These are phyloP conservation scores for Chydorus sphaericus DNA, from an alignment of 2,888 invertebrate species.

Conservation along the genomic window DNA sequence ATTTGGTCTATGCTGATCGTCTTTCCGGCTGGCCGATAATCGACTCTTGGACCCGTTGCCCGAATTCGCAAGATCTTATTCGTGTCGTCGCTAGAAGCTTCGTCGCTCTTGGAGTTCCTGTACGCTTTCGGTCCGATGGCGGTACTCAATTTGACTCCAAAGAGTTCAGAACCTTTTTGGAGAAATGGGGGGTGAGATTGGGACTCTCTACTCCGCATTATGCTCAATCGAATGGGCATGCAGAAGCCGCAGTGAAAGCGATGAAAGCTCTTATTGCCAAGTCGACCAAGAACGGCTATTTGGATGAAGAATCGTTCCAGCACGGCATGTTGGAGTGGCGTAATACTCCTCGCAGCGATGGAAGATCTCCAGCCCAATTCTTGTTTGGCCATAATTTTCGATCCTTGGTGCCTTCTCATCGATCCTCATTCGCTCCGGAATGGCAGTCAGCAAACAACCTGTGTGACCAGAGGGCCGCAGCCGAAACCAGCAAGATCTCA, in stretches of 20 bases:
- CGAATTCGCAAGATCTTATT: constrained; percentile 7
- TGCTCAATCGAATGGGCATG: constrained; percentile 9
- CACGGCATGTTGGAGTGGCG: constrained; percentile 8
- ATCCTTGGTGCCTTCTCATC: constrained; percentile 9
- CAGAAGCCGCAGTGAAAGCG: constrained; percentile 8
- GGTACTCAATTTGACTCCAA: constrained; percentile 14
- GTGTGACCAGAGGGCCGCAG: neutral
- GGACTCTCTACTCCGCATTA: constrained; percentile 6
- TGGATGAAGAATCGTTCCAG: neutral
- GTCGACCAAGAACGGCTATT: neutral
- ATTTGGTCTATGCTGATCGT: constrained; percentile 10
- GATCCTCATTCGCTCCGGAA: neutral
- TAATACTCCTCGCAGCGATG: constrained; percentile 4
- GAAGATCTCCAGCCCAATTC: constrained; percentile 10
- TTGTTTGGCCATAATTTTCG: neutral
- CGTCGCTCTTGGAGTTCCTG: constrained; percentile 12
- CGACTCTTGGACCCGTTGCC: constrained; percentile 12
- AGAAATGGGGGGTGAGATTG: constrained; percentile 5
- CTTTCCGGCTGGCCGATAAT: constrained; percentile 12
- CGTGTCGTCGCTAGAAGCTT: constrained; percentile 14
- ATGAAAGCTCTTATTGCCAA: constrained; percentile 4
- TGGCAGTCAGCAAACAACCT: neutral
- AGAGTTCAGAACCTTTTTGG: constrained; percentile 11
- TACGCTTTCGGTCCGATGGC: constrained; percentile 8
- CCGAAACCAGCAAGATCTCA: neutral